Conservation (phyloP, 1,140 invertebrate genomes). For the Nasonia vitripennis region DNA sequence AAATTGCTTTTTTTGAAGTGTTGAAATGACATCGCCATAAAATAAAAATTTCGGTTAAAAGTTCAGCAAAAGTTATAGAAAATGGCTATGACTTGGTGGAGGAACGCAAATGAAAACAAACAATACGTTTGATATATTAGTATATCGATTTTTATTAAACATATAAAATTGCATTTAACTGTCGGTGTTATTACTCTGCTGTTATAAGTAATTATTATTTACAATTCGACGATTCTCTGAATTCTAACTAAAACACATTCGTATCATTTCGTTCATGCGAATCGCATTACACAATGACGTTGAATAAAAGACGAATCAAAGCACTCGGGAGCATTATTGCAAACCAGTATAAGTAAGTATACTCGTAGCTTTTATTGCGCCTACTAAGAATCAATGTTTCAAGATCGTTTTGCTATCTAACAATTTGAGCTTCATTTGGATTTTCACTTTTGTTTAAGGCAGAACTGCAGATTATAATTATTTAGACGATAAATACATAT, state of each 20-base stretch:
- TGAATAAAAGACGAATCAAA: not conserved
- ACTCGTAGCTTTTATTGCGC: not conserved
- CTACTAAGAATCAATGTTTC: not conserved
- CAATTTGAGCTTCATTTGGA: not conserved
- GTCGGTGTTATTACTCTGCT: conserved; percentile 2
- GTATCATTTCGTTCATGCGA: not conserved
- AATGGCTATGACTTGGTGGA: not conserved
- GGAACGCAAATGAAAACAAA: not conserved
- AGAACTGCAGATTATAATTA: not conserved
- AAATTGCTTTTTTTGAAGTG: too few species aligned
- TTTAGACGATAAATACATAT: not conserved
- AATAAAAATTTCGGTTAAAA: too few species aligned
- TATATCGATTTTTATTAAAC: conserved; percentile 40
- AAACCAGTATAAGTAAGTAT: not conserved
- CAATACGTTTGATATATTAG: conserved; percentile 19
- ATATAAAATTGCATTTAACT: conserved; percentile 42
- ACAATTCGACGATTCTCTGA: conserved; percentile 22
- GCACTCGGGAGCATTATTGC: not conserved
- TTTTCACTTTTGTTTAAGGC: not conserved
- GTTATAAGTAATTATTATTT: conserved; percentile 33
- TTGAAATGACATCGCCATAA: too few species aligned
- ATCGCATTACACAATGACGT: conserved; percentile 24
- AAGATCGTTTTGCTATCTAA: not conserved
- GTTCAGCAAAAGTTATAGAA: not conserved
- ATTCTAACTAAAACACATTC: conserved; percentile 19